A percentile compares a stretch with the other conserved stretches of the same genome.
These are phyloP conservation scores for Hyppa rectilinea DNA, from an alignment of 2,888 invertebrate genomes.

Conservation along the genomic window DNA sequence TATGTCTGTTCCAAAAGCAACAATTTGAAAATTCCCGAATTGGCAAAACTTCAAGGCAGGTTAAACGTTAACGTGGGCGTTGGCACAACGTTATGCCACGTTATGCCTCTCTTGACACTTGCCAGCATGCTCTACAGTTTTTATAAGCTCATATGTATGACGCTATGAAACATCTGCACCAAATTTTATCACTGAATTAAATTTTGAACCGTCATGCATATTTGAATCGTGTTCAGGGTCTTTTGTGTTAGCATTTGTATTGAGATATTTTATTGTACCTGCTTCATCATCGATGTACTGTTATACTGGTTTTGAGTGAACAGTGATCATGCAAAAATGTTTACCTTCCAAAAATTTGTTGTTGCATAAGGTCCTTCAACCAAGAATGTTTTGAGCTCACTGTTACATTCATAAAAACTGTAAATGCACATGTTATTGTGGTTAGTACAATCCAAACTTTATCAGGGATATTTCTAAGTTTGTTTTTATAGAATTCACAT, in stretches of 20 bases:
- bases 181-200: slow-evolving; percentile 66
- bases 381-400: slow-evolving; percentile 12
- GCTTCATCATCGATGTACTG: slow-evolving; percentile 45
- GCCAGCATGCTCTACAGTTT: slow-evolving; percentile 56
- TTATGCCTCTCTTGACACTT: slow-evolving; percentile 58
- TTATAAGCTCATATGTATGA: slow-evolving; percentile 51
- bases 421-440: neutral
- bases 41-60: slow-evolving; percentile 58
- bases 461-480: neutral
- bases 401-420: slow-evolving; percentile 8
- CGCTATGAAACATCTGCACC: slow-evolving; percentile 57
- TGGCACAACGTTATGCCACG: slow-evolving; percentile 42
- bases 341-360: slow-evolving; percentile 14
- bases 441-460: neutral
- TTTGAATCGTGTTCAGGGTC: slow-evolving; percentile 56
- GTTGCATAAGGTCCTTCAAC: slow-evolving; percentile 31
- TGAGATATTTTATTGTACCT: slow-evolving; percentile 42
- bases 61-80: slow-evolving; percentile 52
- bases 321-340: slow-evolving; percentile 36
- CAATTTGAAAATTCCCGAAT: slow-evolving; percentile 44
- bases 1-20: slow-evolving; percentile 38
- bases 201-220: slow-evolving; percentile 63
- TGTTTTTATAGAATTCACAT: slow-evolving; percentile 18
- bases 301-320: slow-evolving; percentile 40
- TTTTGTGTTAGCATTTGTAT: slow-evolving; percentile 56